Evolutionary conservation across 2,888 invertebrate genomes (phyloP).

Genomic region (Andrena camellia): DNA sequence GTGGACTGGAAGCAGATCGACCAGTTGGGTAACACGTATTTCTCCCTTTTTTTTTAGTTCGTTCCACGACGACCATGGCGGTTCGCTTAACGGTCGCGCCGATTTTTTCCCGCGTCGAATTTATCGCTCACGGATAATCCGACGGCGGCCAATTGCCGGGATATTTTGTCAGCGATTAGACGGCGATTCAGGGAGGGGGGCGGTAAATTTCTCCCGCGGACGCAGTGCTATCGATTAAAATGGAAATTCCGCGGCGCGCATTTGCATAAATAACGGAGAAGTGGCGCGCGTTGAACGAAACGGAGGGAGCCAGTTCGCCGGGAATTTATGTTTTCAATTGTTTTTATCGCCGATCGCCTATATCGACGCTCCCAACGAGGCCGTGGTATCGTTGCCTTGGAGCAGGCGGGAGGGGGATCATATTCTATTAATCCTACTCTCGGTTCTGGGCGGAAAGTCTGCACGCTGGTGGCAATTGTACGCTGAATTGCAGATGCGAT

Average conservation of each 20-base stretch:
- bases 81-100: slow-evolving; percentile 30
- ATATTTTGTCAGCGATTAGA: slow-evolving; percentile 65
- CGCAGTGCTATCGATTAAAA: slow-evolving; percentile 51
- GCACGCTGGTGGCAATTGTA: neutral
- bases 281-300: slow-evolving; percentile 54
- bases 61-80: neutral
- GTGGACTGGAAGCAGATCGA: slow-evolving; percentile 45
- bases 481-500: slow-evolving; percentile 41
- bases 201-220: slow-evolving; percentile 53
- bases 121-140: slow-evolving; percentile 63
- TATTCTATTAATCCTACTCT: slow-evolving; percentile 23
- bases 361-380: neutral
- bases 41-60: neutral
- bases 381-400: slow-evolving; percentile 19
- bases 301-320: slow-evolving; percentile 35
- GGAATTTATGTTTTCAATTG: slow-evolving; percentile 58
- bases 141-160: slow-evolving; percentile 58
- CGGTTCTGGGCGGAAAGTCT: neutral
- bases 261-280: slow-evolving; percentile 62
- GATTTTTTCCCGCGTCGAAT: slow-evolving; percentile 50
- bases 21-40: slow-evolving; percentile 18
- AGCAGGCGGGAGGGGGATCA: neutral
- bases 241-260: slow-evolving; percentile 53
- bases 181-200: slow-evolving; percentile 31
- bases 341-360: slow-evolving; percentile 30